Conservation (phyloP, 2,113 vertebrate genomes). For the Abramis brama region DNA sequence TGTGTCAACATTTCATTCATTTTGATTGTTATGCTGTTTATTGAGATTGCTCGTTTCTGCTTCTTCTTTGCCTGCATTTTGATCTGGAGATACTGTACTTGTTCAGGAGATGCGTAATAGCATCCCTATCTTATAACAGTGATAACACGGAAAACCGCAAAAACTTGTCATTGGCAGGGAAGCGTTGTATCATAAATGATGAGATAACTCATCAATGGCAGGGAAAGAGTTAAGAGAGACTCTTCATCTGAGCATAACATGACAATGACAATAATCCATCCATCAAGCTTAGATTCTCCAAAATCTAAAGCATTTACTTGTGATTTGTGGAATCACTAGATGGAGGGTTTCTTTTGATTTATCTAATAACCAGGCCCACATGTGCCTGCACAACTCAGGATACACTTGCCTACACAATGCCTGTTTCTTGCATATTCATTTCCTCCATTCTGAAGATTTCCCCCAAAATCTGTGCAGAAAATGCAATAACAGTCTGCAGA, state of each 20-base stretch:
- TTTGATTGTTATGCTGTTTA: no score
- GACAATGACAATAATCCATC: neutral
- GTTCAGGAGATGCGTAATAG: no score
- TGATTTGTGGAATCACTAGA: neutral
- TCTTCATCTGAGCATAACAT: neutral
- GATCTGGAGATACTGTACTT: no score
- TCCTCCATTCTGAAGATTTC: neutral
- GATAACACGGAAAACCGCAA: no score
- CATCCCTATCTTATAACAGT: no score
- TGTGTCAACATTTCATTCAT: no score
- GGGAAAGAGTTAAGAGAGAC: neutral
- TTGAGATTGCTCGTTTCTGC: no score
- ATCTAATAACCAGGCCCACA: neutral
- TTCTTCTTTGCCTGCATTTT: no score
- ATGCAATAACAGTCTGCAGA: neutral
- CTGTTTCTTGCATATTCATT: neutral
- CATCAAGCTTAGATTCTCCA: neutral
- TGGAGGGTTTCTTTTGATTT: neutral
- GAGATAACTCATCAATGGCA: no score
- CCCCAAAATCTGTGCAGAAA: neutral
- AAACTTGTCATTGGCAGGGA: no score
- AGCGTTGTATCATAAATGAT: no score
- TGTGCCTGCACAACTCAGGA: neutral
- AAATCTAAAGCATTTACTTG: neutral
- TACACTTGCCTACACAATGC: neutral